Conservation (phyloP, 2,888 invertebrate genomes). For the Drosophila melanocephala region DNA sequence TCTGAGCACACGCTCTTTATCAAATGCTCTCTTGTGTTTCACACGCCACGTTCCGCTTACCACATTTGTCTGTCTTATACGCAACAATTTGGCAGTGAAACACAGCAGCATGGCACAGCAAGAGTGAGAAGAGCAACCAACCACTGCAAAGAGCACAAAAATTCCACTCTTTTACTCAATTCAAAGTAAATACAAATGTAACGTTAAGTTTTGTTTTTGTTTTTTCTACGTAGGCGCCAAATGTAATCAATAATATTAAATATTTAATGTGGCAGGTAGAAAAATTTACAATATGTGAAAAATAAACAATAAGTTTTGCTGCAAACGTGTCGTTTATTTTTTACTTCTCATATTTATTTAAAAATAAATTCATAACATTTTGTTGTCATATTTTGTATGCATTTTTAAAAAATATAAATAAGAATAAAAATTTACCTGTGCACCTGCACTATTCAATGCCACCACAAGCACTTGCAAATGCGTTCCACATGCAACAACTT, state of each 20-base stretch:
- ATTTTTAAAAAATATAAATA: conserved; percentile 13
- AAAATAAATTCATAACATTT: not conserved
- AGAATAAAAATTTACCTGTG: conserved; percentile 37
- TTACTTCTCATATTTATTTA: not conserved
- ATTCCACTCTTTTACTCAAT: conserved; percentile 18
- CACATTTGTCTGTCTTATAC: conserved; percentile 71
- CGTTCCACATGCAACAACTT: conserved; percentile 56
- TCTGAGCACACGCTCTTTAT: conserved; percentile 2
- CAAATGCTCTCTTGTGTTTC: conserved; percentile 20
- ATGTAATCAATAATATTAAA: conserved; percentile 84
- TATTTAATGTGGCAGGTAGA: conserved; percentile 82
- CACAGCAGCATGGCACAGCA: not conserved
- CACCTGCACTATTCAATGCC: conserved; percentile 27
- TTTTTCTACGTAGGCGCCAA: conserved; percentile 53
- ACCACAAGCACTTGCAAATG: conserved; percentile 8
- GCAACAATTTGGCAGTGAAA: conserved; percentile 48
- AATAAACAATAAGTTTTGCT: not conserved
- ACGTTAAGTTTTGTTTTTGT: conserved; percentile 66
- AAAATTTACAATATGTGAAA: conserved; percentile 4
- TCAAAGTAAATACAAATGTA: conserved; percentile 75
- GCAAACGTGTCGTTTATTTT: accelerated
- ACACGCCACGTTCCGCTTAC: conserved; percentile 36
- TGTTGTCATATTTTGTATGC: not conserved
- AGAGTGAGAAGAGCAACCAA: conserved; percentile 15
- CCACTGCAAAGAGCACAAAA: conserved; percentile 21